Conservation (phyloP, 2,888 invertebrate species). For the Salpingus planirostris region DNA sequence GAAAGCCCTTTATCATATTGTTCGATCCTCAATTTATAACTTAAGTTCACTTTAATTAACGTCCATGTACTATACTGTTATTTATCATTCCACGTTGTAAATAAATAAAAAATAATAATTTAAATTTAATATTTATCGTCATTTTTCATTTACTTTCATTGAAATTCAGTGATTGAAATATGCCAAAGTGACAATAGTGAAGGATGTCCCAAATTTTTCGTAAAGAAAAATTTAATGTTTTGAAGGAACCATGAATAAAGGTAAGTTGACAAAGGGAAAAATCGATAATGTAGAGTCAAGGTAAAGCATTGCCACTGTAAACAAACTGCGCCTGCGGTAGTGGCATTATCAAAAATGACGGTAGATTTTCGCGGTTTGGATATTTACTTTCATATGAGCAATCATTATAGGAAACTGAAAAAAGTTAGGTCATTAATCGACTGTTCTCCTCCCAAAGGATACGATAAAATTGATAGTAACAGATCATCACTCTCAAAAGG, state of each 20-base stretch:
- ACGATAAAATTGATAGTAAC: not conserved
- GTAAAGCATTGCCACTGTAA: not conserved
- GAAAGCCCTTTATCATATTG: not conserved
- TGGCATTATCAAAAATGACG: too few species aligned
- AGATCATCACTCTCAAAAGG: too few species aligned
- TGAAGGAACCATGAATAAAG: too few species aligned
- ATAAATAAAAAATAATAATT: conserved; percentile 11
- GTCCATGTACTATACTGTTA: conserved; percentile 16
- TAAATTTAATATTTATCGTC: conserved; percentile 1
- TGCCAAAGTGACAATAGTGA: not conserved
- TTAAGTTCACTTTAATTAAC: conserved; percentile 7
- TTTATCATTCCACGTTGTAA: conserved; percentile 16
- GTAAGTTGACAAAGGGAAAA: too few species aligned
- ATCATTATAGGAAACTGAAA: conserved; percentile 39
- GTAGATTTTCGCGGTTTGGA: conserved; percentile 23
- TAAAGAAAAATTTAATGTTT: too few species aligned
- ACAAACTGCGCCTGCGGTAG: not conserved
- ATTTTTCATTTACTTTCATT: not conserved
- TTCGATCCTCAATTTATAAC: not conserved
- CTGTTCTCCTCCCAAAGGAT: conserved; percentile 32
- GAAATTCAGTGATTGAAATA: not conserved
- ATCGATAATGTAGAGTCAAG: not conserved
- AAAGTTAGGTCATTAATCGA: conserved; percentile 37
- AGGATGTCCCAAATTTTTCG: too few species aligned
- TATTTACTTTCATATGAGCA: conserved; percentile 40